Conservation (phyloP, 2,113 vertebrate genomes). For the Vireo altiloquus region DNA sequence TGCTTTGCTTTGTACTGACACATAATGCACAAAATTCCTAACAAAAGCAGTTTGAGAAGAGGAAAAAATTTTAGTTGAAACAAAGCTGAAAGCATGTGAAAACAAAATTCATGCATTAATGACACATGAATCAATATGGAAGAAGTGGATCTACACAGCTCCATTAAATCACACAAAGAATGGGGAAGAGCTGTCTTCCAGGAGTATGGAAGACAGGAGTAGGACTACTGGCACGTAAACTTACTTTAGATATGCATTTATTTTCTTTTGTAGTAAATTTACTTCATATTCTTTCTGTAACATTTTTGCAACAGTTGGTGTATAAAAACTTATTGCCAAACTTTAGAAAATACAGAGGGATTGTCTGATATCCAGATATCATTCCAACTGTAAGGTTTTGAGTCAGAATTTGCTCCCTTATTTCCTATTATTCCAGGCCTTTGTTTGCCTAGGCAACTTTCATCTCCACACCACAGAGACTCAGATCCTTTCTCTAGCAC, state of each 20-base stretch:
- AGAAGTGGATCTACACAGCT: background rate
- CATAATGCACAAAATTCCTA: background rate
- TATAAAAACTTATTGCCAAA: background rate
- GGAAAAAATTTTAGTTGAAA: background rate
- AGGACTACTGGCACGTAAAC: fast-evolving
- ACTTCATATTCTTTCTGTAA: background rate
- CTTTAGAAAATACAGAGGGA: background rate
- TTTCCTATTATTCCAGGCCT: background rate
- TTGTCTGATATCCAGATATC: background rate
- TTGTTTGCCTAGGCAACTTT: background rate
- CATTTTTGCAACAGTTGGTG: background rate
- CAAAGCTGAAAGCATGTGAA: background rate
- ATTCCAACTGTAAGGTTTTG: background rate
- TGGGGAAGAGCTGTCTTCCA: background rate
- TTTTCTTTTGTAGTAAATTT: background rate
- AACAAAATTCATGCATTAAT: background rate
- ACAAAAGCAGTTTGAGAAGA: background rate
- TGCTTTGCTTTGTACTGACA: background rate
- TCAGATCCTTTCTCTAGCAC: background rate
- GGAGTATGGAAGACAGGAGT: background rate
- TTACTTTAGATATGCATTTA: background rate
- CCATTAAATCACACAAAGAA: background rate
- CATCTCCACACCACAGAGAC: background rate
- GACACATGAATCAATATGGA: background rate
- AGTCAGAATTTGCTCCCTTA: background rate